These are phyloP conservation scores for Echeneis naucrates DNA, from an alignment of 2,797 vertebrate genomes.

Conservation along the genomic window DNA sequence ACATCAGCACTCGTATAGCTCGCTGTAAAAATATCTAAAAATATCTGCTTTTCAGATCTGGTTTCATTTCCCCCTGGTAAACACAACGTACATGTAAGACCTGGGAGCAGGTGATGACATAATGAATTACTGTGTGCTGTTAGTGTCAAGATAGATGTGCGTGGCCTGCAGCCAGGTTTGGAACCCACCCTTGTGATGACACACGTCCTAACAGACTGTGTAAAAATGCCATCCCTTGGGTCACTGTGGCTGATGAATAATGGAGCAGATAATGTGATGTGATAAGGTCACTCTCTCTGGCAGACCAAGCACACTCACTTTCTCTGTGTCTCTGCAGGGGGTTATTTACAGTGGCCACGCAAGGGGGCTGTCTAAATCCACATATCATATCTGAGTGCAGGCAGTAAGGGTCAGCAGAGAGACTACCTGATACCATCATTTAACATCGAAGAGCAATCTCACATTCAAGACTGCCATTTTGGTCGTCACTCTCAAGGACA, in stretches of 20 bases:
- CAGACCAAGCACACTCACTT: constrained; percentile 43
- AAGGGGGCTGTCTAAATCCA: constrained; percentile 43
- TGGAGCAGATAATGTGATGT: constrained; percentile 77
- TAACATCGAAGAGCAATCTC: constrained; percentile 74
- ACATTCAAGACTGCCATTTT: constrained; percentile 59
- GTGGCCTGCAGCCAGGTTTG: constrained; percentile 66
- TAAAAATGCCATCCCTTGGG: constrained; percentile 76
- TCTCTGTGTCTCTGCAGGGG: constrained; percentile 46
- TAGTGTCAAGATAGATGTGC: constrained; percentile 63
- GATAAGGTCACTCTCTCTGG: constrained; percentile 76
- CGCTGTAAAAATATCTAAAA: constrained; percentile 49
- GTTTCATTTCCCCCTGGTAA: constrained; percentile 47
- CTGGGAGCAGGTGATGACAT: constrained; percentile 69
- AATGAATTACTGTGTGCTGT: constrained; percentile 56
- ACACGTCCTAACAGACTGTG: constrained; percentile 74
- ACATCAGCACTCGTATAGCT: constrained; percentile 18
- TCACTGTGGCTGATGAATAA: constrained; percentile 75
- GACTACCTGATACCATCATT: constrained; percentile 71
- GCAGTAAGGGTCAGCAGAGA: constrained; percentile 52
- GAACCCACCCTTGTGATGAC: constrained; percentile 69
- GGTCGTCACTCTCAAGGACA: constrained; percentile 75
- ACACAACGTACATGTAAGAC: constrained; percentile 50
- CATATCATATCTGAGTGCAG: constrained; percentile 54
- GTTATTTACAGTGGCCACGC: constrained; percentile 65
- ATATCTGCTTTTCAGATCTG: constrained; percentile 50